Conservation (phyloP, 1,140 invertebrate species). For the Temnothorax curvispinosus region DNA sequence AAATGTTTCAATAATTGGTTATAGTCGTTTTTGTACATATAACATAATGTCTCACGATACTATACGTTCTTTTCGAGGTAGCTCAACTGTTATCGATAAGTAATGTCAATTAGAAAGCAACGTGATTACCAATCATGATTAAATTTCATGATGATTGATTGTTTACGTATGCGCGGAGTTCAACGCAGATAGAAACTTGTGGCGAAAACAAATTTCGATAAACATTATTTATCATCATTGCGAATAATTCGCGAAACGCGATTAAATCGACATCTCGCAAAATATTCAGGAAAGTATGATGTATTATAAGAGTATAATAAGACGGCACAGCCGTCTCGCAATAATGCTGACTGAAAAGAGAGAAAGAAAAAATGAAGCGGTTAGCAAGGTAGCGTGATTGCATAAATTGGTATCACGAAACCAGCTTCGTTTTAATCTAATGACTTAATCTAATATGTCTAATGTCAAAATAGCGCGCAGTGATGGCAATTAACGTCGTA, state of each 20-base stretch:
- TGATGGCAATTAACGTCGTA: conserved; percentile 45
- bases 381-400: background rate
- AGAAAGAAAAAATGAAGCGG: background rate
- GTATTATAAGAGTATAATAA: conserved; percentile 6
- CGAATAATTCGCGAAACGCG: conserved; percentile 10
- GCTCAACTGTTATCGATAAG: background rate
- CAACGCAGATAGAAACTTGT: background rate
- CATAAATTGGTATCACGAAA: background rate
- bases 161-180: background rate
- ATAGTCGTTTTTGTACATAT: background rate
- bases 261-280: conserved; percentile 6
- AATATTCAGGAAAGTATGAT: background rate
- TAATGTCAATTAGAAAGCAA: conserved; percentile 25
- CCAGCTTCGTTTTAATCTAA: background rate
- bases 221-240: conserved; percentile 27
- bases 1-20: background rate
- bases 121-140: conserved; percentile 18
- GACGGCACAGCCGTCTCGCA: background rate
- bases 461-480: background rate
- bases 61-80: background rate
- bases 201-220: conserved; percentile 15
- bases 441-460: background rate
- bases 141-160: conserved; percentile 48
- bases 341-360: background rate
- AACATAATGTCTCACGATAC: background rate